Evolutionary conservation across 1,140 invertebrate species (phyloP), one percentile per base, ranked within the genome.

Genomic region (Calephelis nemesis): DNA sequence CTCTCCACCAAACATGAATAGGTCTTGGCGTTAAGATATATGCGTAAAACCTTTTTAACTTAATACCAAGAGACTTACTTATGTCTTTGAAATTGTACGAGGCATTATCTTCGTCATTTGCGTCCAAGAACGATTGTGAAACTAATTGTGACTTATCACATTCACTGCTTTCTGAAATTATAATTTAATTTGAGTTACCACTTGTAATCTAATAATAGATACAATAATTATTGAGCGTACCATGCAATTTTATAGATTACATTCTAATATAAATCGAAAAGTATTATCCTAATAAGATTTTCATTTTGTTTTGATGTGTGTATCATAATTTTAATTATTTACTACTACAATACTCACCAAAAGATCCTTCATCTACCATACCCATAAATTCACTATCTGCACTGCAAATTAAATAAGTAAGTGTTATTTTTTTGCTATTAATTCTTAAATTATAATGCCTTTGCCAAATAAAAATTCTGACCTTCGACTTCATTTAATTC

Each of bases 361-460:
- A 91, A 60, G 87, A 81, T 67, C 79, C 81, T 42, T 92, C 89
- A 72, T 90, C 88, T 71, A 90, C 87, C 82, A 92, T 88, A 54
- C 86, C 87, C 71, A 92, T 71, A 67, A 88, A 85, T 78, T 92
- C 90, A 72, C 82, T 85, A 74, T 92, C 91, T 58, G 81, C 90
- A 84, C 91, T 92, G 87, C 62, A 90, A 91, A 81, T 69, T 66
- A 47, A 30, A 60, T 12, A 58, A 58, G 54, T 5, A 7, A 58
- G 15, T 58, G 7, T 58, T 58, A 30, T 4, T 39, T 58, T 58
- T 39, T 39, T 58, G 10, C 50, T 19, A 54, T 0, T 12, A 58
- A 12, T 39, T 12, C 7, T n/a, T 39, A 3, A 11, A 62, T 72
- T 66, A 47, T 63, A 62, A 71, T 69, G 30, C 54, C 72, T 71